Percentiles rank a stretch among this genome's conserved stretches.
Conservation (phyloP, 1,140 invertebrate genomes). For the Polyergus mexicanus region DNA sequence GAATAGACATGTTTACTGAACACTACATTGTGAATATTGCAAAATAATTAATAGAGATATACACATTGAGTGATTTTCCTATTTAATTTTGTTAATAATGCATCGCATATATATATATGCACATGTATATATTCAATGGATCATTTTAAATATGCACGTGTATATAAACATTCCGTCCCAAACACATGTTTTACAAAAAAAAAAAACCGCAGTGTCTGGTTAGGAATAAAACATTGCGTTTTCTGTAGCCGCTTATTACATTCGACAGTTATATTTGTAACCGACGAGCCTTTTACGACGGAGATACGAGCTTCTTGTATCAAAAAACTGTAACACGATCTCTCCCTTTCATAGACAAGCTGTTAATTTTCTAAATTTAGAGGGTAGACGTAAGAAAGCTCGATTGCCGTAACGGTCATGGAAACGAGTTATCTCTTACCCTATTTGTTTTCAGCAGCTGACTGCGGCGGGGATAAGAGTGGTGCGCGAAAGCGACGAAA, state of each 20-base stretch:
- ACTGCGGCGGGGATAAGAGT: conserved; percentile 72
- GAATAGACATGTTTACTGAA: conserved; percentile 30
- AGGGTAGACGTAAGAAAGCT: conserved; percentile 33
- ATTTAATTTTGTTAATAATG: background rate
- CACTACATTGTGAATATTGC: background rate
- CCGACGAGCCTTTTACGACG: conserved; percentile 12
- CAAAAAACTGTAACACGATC: conserved; percentile 39
- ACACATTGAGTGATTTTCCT: background rate
- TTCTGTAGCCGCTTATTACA: conserved; percentile 31
- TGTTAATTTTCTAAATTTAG: conserved; percentile 76
- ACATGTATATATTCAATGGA: background rate
- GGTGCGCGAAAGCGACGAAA: conserved; percentile 71
- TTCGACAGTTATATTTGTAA: conserved; percentile 51
- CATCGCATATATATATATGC: background rate
- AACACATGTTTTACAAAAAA: conserved; percentile 43
- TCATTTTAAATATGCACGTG: background rate
- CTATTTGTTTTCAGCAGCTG: conserved; percentile 83
- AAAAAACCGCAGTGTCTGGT: conserved; percentile 14
- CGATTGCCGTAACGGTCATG: conserved; percentile 56
- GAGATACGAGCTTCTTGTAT: conserved; percentile 47
- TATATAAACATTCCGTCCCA: background rate
- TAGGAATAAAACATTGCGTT: conserved; percentile 31
- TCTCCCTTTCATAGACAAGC: conserved; percentile 42
- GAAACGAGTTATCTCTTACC: conserved; percentile 77
- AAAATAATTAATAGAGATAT: background rate